These are phyloP conservation scores for Somateria mollissima DNA, from an alignment of 2,797 vertebrate genomes.

Conservation along the genomic window DNA sequence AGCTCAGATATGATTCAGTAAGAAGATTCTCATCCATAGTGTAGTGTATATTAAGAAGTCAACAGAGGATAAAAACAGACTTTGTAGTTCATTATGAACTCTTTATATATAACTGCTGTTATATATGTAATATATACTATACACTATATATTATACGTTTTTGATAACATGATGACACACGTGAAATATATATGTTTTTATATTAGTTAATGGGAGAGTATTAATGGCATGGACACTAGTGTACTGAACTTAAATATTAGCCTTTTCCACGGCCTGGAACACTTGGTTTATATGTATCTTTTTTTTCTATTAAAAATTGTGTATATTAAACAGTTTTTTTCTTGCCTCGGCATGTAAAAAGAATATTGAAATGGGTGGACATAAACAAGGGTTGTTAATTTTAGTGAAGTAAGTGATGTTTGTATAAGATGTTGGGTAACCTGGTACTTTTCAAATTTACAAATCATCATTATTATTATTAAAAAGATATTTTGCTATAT, in stretches of 20 bases:
- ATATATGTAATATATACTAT: too few species aligned
- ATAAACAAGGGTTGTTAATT: not conserved
- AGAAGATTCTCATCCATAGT: not conserved
- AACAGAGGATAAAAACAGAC: not conserved
- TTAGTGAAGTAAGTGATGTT: not conserved
- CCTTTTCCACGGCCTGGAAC: not conserved
- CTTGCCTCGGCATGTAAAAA: not conserved
- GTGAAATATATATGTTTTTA: not conserved
- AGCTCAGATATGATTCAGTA: not conserved
- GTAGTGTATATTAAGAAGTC: not conserved
- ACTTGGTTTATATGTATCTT: not conserved
- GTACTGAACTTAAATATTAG: not conserved
- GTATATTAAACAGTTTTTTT: not conserved
- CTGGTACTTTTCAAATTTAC: not conserved
- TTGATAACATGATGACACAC: not conserved
- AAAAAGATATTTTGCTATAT: not conserved
- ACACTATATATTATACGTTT: not conserved
- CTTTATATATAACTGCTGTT: not conserved
- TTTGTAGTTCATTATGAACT: not conserved
- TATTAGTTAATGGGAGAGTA: not conserved
- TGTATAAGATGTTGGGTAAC: not conserved
- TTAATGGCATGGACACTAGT: not conserved
- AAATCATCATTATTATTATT: not conserved
- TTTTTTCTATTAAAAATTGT: not conserved
- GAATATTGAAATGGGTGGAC: not conserved